These are phyloP conservation scores for Cancer borealis DNA, from an alignment of 2,888 invertebrate species.

Conservation along the genomic window DNA sequence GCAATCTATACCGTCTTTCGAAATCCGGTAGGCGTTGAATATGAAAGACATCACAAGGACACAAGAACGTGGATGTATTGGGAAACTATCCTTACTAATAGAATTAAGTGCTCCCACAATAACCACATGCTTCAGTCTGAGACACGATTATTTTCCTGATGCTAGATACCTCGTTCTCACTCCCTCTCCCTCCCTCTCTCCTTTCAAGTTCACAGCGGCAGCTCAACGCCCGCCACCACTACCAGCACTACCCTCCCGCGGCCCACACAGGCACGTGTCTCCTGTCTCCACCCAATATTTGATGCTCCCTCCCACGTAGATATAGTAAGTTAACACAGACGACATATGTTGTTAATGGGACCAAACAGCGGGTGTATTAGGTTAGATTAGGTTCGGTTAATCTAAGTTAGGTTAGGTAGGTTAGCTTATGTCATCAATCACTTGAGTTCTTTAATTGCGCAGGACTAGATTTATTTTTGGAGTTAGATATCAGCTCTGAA, in stretches of 20 bases:
- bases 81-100: not conserved
- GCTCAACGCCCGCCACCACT: not conserved
- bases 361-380: too few relatives aligned
- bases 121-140: not conserved
- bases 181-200: not conserved
- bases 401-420: too few relatives aligned
- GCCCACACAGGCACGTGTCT: not conserved
- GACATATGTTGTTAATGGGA: too few relatives aligned
- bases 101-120: not conserved
- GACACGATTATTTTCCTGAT: not conserved
- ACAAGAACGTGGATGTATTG: not conserved
- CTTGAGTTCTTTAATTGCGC: not conserved
- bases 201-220: not conserved
- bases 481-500: not conserved
- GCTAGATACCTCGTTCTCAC: not conserved
- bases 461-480: not conserved
- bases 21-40: not conserved
- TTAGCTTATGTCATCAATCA: not conserved
- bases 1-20: not conserved
- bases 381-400: too few relatives aligned
- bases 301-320: not conserved
- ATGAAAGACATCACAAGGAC: not conserved
- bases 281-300: not conserved
- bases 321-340: not conserved
- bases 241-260: not conserved